Base-by-base conservation (phyloP, 2,797 vertebrate species). In the Acipenser ruthenus region DNA sequence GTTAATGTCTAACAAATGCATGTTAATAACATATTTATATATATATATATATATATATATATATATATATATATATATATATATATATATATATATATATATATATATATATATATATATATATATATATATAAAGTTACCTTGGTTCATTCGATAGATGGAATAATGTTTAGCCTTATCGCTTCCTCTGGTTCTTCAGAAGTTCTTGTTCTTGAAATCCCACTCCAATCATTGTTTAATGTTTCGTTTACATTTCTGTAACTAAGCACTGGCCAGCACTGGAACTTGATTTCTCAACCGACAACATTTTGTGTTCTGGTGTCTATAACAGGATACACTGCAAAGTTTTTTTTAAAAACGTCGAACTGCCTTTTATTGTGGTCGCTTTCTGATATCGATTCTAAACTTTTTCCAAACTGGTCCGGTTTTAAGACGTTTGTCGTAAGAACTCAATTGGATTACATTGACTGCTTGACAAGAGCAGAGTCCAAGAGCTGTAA, bases 401-500 rank as follows among this genome's bases (percentile, higher is more conserved):
- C 37, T 68, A 64, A 60, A 66, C 64, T 58, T 58, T 73, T 70
- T 10, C 73, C 75, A 74, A 82, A 82, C 78, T 81, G 76, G 68
- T 65, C 77, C 87, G 90, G 89, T 87, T 88, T 83, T 88, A 87
- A 86, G 87, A 75, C 9, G 68, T 68, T 66, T 64, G 72, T 79
- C 71, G 74, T 87, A 87, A 90, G 85, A 80, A 78, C 88, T 75
- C 85, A 85, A 90, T 84, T 83, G 87, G 88, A 87, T 91, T 88
- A 86, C 65, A 12, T 66, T 67, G 74, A 76, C 73, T 71, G 76
- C 78, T 86, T 83, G 83, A 86, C 82, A 78, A 79, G 78, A 74
- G 81, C 37, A 78, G 80, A 77, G 78, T 79, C 84, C 83, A 84
- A 74, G 71, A 71, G 79, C 82, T 7, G 73, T 75, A 80, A 72